Base-by-base conservation (phyloP, 1,140 invertebrate species). In the Drosophila guanche region DNA sequence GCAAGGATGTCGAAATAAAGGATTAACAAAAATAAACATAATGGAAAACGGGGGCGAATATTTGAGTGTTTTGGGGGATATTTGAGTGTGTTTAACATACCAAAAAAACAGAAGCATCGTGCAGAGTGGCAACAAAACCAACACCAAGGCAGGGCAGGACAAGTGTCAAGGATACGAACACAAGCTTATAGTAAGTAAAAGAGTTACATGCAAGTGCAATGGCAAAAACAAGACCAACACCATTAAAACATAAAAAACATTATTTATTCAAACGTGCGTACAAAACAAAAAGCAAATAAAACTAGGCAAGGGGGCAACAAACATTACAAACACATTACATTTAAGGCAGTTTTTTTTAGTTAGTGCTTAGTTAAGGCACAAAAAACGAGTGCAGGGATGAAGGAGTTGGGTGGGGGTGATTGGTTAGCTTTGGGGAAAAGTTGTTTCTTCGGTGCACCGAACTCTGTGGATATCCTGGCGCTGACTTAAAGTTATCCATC, bases 61-160 rank as follows among this genome's bases (percentile, higher is more conserved):
- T 23, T 33, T 4, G 5, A 27, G 20, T 4, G 22, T 33, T 47
- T 27, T 12, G 25, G 51, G 60, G 67, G 41, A 50, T 27, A 14
- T 23, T 33, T 41, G 16, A 20, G 16, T 20, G 16, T 47, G 45
- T 59, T 43, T 71, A 63, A 86, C 83, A 88, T 86, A 86, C 83
- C 83, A 68, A 61, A 20, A 20, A 20, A 33, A 16, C 33, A 37
- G 33, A 12, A 37, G 33, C 10, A 12, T 27, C 53, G 52, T 58
- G 55, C 63, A 61, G 43, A n/a, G 40, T 20, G 42, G 41, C 50
- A 65, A 67, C n/a, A 52, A 59, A 71, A 78, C 65, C 66, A 75
- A 75, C 63, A 69, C 74, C 73, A 63, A 58, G 41, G 3, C 33
- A 10, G 7, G 29, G 33, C 33, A 37, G 3, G 10, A 10, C 33